These are phyloP conservation scores for Deilephila elpenor DNA, from an alignment of 2,888 invertebrate genomes.

Conservation along the genomic window DNA sequence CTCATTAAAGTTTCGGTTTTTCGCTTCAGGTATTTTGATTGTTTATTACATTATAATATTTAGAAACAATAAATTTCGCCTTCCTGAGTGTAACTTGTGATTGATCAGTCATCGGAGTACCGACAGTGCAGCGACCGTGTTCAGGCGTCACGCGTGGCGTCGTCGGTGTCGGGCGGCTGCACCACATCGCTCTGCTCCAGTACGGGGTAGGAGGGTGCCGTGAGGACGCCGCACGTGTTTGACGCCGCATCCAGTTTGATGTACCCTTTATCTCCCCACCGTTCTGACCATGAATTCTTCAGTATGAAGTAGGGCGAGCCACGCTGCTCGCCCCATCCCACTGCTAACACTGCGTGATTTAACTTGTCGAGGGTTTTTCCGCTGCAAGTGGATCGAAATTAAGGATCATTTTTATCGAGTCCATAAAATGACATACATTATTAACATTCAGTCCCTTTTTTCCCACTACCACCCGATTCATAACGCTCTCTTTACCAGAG, in stretches of 20 bases:
- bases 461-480: too few species aligned
- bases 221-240: slow-evolving; percentile 73
- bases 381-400: slow-evolving; percentile 45
- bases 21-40: too few species aligned
- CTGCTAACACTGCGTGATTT: slow-evolving; percentile 72
- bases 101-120: background rate
- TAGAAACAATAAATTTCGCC: too few species aligned
- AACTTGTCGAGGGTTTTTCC: slow-evolving; percentile 45
- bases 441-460: too few species aligned
- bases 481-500: too few species aligned
- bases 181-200: slow-evolving; percentile 58
- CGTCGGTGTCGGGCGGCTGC: slow-evolving; percentile 40
- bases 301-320: slow-evolving; percentile 67
- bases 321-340: slow-evolving; percentile 66
- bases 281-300: slow-evolving; percentile 72
- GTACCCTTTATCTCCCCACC: slow-evolving; percentile 71
- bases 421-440: background rate
- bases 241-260: slow-evolving; percentile 60
- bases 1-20: too few species aligned
- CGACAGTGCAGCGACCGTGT: background rate
- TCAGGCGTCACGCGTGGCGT: slow-evolving; percentile 20
- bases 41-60: too few species aligned
- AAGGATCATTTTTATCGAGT: background rate
- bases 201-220: slow-evolving; percentile 63
- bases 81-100: background rate